Percentiles rank a stretch among this genome's conserved stretches.
These are phyloP conservation scores for Sialia sialis DNA, from an alignment of 2,113 vertebrate genomes.

Conservation along the genomic window DNA sequence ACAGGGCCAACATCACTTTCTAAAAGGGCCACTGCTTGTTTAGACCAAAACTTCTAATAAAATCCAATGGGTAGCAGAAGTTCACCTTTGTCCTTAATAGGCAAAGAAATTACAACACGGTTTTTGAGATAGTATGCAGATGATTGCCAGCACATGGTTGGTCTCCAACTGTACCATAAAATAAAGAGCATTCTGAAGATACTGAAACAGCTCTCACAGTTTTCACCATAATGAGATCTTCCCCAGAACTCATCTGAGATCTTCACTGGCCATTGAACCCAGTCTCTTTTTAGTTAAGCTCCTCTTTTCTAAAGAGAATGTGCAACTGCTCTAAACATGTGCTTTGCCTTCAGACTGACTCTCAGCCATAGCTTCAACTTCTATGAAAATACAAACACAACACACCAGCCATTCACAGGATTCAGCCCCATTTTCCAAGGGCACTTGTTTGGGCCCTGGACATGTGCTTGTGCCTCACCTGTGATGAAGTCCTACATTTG, in stretches of 20 bases:
- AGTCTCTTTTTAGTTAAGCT: not conserved
- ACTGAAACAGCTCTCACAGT: not conserved
- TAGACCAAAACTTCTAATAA: not conserved
- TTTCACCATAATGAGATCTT: not conserved
- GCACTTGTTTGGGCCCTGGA: not conserved
- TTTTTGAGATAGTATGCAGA: not conserved
- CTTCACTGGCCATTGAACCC: not conserved
- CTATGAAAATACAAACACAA: not conserved
- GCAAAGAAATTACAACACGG: not conserved
- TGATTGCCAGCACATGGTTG: not conserved
- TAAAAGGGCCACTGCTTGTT: not conserved
- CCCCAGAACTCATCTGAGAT: not conserved
- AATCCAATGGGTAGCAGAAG: not conserved
- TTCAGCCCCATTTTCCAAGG: not conserved
- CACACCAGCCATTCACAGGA: not conserved
- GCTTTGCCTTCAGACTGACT: not conserved
- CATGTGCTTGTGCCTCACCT: constrained; percentile 73
- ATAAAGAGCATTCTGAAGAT: not conserved
- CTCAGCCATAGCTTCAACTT: not conserved
- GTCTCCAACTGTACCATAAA: not conserved
- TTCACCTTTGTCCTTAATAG: not conserved
- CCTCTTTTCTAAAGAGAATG: not conserved
- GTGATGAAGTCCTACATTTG: constrained; percentile 95
- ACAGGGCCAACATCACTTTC: not conserved
- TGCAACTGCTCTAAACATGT: not conserved